Percentiles rank a stretch among this genome's conserved stretches.
Conservation (phyloP, 1,140 invertebrate genomes). For the Bactericera cockerelli region DNA sequence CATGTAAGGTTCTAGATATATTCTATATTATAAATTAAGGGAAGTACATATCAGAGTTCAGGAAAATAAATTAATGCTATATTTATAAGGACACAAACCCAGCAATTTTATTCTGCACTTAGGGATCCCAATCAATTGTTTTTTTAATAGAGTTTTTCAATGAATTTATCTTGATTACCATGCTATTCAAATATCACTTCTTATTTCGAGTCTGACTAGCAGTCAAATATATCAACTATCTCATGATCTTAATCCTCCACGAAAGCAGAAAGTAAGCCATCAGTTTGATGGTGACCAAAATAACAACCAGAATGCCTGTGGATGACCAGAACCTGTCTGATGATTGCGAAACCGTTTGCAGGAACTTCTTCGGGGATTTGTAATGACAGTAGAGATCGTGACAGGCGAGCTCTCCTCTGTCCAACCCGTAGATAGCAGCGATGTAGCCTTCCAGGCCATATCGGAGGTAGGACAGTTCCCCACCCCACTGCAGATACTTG, state of each 20-base stretch:
- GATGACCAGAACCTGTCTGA: slow-evolving; percentile 71
- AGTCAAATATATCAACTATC: too few species aligned
- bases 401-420: slow-evolving; percentile 47
- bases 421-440: slow-evolving; percentile 63
- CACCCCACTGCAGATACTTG: slow-evolving; percentile 67
- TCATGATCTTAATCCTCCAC: slow-evolving; percentile 52
- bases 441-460: slow-evolving; percentile 75
- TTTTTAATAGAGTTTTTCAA: too few species aligned
- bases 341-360: slow-evolving; percentile 62
- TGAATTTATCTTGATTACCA: too few species aligned
- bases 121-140: too few species aligned
- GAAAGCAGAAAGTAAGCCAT: slow-evolving; percentile 62
- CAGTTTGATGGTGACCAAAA: slow-evolving; percentile 52
- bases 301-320: slow-evolving; percentile 50
- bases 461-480: slow-evolving; percentile 69
- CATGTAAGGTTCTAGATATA: too few species aligned
- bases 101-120: too few species aligned
- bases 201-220: too few species aligned
- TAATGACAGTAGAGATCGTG: slow-evolving; percentile 54
- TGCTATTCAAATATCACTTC: too few species aligned
- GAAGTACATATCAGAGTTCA: too few species aligned
- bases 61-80: too few species aligned
- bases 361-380: slow-evolving; percentile 51
- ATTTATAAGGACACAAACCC: too few species aligned
- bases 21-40: too few species aligned